phyloP scores from a whole-genome alignment of 2,888 invertebrate species.

The Acanthosoma haemorrhoidale region DNA sequence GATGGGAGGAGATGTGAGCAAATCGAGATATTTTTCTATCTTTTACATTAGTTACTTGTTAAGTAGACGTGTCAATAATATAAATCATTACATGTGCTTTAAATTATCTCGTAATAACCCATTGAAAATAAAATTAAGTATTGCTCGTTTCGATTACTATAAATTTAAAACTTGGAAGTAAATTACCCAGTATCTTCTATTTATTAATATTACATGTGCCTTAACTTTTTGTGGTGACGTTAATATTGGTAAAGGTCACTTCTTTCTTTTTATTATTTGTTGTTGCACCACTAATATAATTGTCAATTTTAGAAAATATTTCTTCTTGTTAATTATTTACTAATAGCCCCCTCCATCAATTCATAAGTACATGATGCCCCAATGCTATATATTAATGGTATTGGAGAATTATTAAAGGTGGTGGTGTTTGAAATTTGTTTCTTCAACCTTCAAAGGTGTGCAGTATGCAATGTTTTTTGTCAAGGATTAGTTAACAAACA shows the following conservation, averaged over 20 bases:
- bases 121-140: not conserved
- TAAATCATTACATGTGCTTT: not conserved
- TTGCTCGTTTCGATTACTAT: not conserved
- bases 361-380: not conserved
- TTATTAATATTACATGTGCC: conserved; percentile 7
- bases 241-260: conserved; percentile 10
- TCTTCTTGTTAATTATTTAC: not conserved
- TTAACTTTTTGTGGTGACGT: conserved; percentile 12
- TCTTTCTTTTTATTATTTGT: conserved; percentile 1
- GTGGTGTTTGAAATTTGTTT: not conserved
- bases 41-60: not conserved
- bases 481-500: not conserved
- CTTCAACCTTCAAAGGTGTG: not conserved
- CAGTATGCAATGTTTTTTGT: conserved; percentile 1
- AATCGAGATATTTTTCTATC: not conserved
- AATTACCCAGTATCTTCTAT: not conserved
- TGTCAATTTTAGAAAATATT: not conserved
- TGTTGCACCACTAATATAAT: conserved; percentile 2
- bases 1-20: conserved; percentile 70
- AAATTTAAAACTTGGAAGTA: not conserved
- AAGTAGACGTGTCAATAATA: conserved; percentile 2
- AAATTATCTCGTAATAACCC: not conserved
- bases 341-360: not conserved
- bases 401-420: conserved; percentile 1
- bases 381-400: conserved; percentile 2